Evolutionary conservation across 2,797 vertebrate species (phyloP), one percentile per base, ranked within the genome.

Genomic region (Antennarius maculatus): DNA sequence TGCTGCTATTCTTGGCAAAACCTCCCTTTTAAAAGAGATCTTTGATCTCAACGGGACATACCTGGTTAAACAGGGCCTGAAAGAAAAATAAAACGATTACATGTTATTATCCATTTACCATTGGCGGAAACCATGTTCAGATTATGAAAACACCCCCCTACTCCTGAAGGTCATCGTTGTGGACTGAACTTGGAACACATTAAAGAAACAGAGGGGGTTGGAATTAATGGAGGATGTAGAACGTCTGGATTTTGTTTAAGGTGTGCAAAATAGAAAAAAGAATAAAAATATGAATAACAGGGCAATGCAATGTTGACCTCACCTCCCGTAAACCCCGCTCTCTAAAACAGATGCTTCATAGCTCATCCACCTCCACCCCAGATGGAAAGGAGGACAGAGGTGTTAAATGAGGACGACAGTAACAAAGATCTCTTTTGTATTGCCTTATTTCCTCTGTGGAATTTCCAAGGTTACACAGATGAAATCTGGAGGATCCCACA

Each of bases 361-460:
- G 62, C 59, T 45, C 52, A 82, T 79, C 62, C 74, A 51, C 46
- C 74, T 75, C 69, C 75, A 72, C 43, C 54, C 69, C 61, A 85
- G 80, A 83, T 18, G 77, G 79, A 77, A 75, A 66, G 75, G 56
- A 83, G 69, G 69, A 80, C 54, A 69, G 58, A 66, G 54, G 73
- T 66, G 76, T 69, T 60, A 76, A 59, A 65, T 72, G 51, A 63
- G 68, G 15, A 47, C 42, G 14, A 54, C 46, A 69, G 56, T 61
- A 79, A 87, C 84, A 89, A 77, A 81, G 74, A 83, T 83, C 75
- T 81, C 71, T 73, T 83, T 82, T 83, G 77, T 81, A 86, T 90
- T 76, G 86, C 71, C 76, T 89, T 46, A 92, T 88, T 90, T 93
- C 90, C 90, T 87, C 77, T 76, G 66, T 63, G 54, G 59, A 74